Evolutionary conservation across 2,888 invertebrate species (phyloP).

Genomic region (Hydrotaea cyrtoneurina): DNA sequence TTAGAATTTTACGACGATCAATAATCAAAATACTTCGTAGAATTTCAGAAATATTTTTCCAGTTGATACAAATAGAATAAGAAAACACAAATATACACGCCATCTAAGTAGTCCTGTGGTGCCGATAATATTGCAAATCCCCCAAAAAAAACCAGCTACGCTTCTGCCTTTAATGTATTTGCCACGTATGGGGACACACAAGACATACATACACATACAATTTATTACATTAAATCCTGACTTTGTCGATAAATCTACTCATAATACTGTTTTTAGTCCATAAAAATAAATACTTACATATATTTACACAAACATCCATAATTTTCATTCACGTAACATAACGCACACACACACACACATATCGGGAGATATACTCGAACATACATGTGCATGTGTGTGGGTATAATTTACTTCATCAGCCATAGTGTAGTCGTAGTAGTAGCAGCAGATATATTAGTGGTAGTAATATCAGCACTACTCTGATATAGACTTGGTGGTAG

Average conservation of each 20-base stretch:
- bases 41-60: too few species aligned
- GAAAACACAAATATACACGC: too few species aligned
- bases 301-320: not conserved
- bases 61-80: too few species aligned
- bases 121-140: too few species aligned
- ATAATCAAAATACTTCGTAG: too few species aligned
- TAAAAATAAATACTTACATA: not conserved
- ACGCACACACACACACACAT: conserved; percentile 9
- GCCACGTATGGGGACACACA: not conserved
- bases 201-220: not conserved
- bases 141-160: too few species aligned
- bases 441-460: not conserved
- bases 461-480: not conserved
- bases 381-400: not conserved
- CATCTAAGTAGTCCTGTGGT: too few species aligned
- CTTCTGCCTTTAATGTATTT: too few species aligned
- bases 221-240: conserved; percentile 9
- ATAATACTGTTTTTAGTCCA: conserved; percentile 4
- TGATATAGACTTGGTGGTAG: not conserved
- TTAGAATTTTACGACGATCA: too few species aligned
- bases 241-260: conserved; percentile 10
- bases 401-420: not conserved
- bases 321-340: not conserved
- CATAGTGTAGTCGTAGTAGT: not conserved
- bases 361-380: conserved; percentile 15